phyloP scores from a whole-genome alignment of 2,113 vertebrate species.

The Heptranchias perlo region DNA sequence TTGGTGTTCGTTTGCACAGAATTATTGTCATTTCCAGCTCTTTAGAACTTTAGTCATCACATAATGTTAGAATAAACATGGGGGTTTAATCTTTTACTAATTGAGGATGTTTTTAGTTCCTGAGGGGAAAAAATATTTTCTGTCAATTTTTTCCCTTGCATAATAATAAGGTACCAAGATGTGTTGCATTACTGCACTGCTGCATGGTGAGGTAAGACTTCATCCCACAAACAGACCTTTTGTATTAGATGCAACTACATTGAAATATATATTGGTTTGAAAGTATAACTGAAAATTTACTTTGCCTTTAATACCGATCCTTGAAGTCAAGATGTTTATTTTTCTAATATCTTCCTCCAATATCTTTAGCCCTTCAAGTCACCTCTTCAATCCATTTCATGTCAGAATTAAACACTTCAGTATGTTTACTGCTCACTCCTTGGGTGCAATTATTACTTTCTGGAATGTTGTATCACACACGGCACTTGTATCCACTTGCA shows the following conservation, averaged over 20 bases:
- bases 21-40: neutral
- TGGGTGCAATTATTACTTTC: neutral
- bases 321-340: neutral
- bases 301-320: neutral
- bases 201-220: neutral
- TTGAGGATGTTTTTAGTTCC: neutral
- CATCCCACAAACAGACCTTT: neutral
- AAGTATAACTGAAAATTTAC: neutral
- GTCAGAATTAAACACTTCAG: neutral
- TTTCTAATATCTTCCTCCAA: neutral
- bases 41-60: neutral
- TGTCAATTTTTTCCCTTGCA: neutral
- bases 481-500: neutral
- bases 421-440: neutral
- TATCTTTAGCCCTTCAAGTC: neutral
- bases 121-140: neutral
- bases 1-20: neutral
- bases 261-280: neutral
- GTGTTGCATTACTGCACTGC: neutral
- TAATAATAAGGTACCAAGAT: neutral
- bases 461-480: neutral
- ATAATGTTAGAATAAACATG: neutral
- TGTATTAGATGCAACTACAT: neutral
- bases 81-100: neutral
- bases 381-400: neutral